These are phyloP conservation scores for Bergia sp. DNA, from an alignment of 92 coral and sea anemone species.

Conservation along the genomic window DNA sequence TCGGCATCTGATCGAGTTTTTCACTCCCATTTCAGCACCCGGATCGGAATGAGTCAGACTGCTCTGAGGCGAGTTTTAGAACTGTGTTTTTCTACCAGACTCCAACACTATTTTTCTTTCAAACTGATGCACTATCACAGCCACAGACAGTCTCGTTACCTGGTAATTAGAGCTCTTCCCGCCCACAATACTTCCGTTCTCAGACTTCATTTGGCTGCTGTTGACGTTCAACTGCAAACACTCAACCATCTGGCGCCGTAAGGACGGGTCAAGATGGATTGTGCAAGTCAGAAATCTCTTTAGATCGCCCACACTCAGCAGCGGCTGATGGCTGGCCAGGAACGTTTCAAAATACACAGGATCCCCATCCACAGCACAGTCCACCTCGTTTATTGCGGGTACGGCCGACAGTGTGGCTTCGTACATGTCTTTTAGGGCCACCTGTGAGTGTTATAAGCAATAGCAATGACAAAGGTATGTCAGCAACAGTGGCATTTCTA, in stretches of 20 bases:
- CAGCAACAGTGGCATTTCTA: neutral
- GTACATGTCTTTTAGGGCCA: constrained; percentile 83
- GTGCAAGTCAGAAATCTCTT: constrained; percentile 83
- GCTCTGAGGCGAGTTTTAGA: no score
- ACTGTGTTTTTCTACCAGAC: no score
- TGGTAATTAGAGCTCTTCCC: constrained; percentile 69
- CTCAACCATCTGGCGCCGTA: constrained; percentile 94
- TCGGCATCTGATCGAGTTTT: no score
- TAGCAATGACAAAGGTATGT: neutral
- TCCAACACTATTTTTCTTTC: no score
- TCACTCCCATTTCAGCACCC: no score
- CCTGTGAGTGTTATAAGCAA: neutral
- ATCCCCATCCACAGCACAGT: constrained; percentile 95
- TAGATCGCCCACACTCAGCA: constrained; percentile 82
- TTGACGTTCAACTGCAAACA: constrained; percentile 72
- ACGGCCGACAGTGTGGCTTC: constrained; percentile 90
- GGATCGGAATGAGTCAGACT: no score
- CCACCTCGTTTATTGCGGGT: constrained; percentile 92
- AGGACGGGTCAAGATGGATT: constrained; percentile 86
- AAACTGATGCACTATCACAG: neutral
- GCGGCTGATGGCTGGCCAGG: constrained; percentile 91
- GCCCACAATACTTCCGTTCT: constrained; percentile 70
- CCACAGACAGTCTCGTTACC: constrained; percentile 46
- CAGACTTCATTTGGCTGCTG: constrained; percentile 71
- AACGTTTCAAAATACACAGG: constrained; percentile 97